Percentiles rank a stretch among this genome's conserved stretches.
phyloP scores from a whole-genome alignment of 2,888 invertebrate species.

The Pammene aurita region DNA sequence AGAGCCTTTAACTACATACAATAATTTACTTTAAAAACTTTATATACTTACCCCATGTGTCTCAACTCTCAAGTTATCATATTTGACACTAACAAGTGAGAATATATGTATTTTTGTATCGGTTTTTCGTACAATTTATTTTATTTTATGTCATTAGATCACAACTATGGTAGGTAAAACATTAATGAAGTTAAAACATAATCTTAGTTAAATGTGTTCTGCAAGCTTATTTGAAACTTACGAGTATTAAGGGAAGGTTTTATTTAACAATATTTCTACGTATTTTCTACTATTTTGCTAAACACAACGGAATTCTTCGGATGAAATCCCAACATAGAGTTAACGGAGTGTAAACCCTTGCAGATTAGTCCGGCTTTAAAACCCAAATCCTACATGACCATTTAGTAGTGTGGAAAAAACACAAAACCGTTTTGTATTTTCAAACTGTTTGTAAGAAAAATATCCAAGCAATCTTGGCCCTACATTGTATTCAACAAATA shows the following conservation, averaged over 20 bases:
- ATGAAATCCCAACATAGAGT: constrained; percentile 19
- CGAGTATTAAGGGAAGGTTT: not conserved
- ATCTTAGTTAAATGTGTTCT: no score
- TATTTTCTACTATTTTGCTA: not conserved
- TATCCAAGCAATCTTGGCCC: constrained; percentile 25
- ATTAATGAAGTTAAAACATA: no score
- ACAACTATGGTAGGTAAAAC: no score
- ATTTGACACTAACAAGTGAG: no score
- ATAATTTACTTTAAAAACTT: no score
- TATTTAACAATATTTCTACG: not conserved
- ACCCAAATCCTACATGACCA: constrained; percentile 30
- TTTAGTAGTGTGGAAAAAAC: constrained; percentile 15
- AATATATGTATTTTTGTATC: no score
- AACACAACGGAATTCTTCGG: constrained; percentile 32
- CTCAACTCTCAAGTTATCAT: no score
- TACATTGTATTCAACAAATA: constrained; percentile 50
- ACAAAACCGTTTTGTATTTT: constrained; percentile 31
- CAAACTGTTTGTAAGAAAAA: constrained; percentile 23
- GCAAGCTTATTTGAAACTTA: not conserved
- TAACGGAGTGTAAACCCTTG: constrained; percentile 39
- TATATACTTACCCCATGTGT: no score
- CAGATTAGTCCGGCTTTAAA: constrained; percentile 34
- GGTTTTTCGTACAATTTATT: no score
- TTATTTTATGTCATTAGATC: no score
- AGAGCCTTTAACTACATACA: no score